Evolutionary conservation across 2,888 invertebrate species (phyloP), one percentile per base, ranked within the genome.

Genomic region (Drosophila siamana): DNA sequence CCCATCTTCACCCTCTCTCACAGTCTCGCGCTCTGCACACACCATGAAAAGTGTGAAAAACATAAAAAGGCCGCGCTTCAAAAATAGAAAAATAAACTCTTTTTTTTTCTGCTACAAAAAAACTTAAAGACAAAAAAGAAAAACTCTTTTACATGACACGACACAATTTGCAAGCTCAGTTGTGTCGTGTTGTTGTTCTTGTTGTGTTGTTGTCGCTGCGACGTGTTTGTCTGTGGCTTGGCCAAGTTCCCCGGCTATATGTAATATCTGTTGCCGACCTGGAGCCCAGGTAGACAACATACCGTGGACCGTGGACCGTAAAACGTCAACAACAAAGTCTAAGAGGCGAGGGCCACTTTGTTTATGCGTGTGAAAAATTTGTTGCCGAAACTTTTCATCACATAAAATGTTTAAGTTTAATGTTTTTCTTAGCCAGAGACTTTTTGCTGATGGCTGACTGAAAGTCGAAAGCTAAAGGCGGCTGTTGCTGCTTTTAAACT

Each of bases 81-180:
- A 68, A 74, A 77, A 83, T 69, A 82, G 70, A 64, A 78, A 72
- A 47, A 67, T 24, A 75, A 75, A 52, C 55, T 67, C 44, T 44
- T 48, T 57, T 44, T 26, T 55, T 61, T 62, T 57, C 55, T 36
- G 43, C 52, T 40, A 60, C 48, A 63, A 28, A n/a, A 67, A 67
- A 74, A 74, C 50, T 62, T 50, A 44, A 55, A 62, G 52, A 41
- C 28, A 16, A 54, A 48, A 70, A 54, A 59, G 30, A 60, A 59
- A 76, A 72, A 65, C 40, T 63, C 69, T 66, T 76, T 87, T 87
- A 83, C 83, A 87, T 83, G 83, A 83, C 83, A 83, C 86, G 86
- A 87, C 83, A 87, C 86, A 88, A 84, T 88, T 88, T 84, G 88
- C 86, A 67, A 80, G 77, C 86, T 74, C n/a, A 60, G 76, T 76